Evolutionary conservation across 1,140 invertebrate genomes (phyloP).

Genomic region (Cotesia vestalis): DNA sequence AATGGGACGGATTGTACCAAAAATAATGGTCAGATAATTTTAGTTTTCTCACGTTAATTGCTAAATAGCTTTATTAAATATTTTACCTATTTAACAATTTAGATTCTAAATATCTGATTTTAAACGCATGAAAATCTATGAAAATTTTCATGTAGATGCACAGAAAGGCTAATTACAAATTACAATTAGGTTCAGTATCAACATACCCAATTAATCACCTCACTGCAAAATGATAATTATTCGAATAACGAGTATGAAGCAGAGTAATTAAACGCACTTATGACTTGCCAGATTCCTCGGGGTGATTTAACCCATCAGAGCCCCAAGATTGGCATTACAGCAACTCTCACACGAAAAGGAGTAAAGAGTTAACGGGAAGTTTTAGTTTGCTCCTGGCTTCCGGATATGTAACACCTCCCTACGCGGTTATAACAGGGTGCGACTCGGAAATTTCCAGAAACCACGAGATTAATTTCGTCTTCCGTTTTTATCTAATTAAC

Average conservation of each 20-base stretch:
- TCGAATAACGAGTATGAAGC: background rate
- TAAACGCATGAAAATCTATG: background rate
- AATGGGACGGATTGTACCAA: no score
- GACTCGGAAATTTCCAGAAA: background rate
- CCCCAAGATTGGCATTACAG: constrained; percentile 14
- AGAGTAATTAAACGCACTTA: constrained; percentile 18
- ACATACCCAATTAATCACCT: no score
- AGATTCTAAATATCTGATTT: background rate
- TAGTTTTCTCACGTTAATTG: no score
- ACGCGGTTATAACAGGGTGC: constrained; percentile 39
- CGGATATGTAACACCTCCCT: constrained; percentile 50
- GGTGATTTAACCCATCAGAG: constrained; percentile 5
- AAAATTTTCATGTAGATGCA: background rate
- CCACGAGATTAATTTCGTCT: constrained; percentile 44
- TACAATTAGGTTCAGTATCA: background rate
- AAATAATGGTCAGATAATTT: no score
- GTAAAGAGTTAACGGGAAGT: constrained; percentile 26
- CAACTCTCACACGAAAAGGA: constrained; percentile 7
- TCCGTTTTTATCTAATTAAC: constrained; percentile 43
- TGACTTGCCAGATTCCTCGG: constrained; percentile 14
- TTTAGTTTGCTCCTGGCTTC: constrained; percentile 46
- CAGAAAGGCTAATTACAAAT: background rate
- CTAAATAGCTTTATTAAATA: no score
- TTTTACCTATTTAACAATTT: background rate
- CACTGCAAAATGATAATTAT: background rate